Conservation (phyloP, 2,113 vertebrate genomes). For the Manacus vitellinus region DNA sequence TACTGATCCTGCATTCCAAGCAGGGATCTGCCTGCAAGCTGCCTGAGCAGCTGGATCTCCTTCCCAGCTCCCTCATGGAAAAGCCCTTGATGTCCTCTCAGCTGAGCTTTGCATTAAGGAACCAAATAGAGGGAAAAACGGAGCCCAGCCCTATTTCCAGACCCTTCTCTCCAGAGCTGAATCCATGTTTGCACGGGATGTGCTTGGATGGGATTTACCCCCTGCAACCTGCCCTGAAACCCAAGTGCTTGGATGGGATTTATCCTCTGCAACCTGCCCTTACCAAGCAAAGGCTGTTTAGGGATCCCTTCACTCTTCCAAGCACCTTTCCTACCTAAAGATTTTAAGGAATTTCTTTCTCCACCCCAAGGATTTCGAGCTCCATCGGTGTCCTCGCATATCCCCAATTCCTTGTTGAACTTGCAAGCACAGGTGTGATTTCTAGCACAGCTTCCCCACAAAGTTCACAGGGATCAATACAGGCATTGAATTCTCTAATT, state of each 20-base stretch:
- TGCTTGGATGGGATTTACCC: rapidly evolving
- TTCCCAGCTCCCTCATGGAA: not conserved
- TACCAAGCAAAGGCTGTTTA: not conserved
- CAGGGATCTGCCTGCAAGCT: not conserved
- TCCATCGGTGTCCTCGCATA: rapidly evolving
- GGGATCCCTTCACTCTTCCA: not conserved
- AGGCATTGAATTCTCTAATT: not conserved
- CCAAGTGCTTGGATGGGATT: not conserved
- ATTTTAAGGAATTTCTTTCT: not conserved
- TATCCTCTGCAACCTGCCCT: not conserved
- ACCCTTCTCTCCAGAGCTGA: rapidly evolving
- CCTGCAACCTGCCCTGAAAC: not conserved
- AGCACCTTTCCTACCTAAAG: not conserved
- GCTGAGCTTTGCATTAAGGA: not conserved
- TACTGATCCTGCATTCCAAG: rapidly evolving
- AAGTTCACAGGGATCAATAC: not conserved
- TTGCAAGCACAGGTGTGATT: not conserved
- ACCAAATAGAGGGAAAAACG: rapidly evolving
- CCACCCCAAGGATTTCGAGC: not conserved
- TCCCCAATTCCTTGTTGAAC: not conserved
- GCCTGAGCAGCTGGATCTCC: not conserved
- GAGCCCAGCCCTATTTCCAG: not conserved
- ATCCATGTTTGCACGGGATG: rapidly evolving
- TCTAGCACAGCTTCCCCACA: not conserved
- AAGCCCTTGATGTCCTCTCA: rapidly evolving